Base-by-base conservation (phyloP, 2,888 invertebrate genomes). In the Amphipyra tragopoginis region DNA sequence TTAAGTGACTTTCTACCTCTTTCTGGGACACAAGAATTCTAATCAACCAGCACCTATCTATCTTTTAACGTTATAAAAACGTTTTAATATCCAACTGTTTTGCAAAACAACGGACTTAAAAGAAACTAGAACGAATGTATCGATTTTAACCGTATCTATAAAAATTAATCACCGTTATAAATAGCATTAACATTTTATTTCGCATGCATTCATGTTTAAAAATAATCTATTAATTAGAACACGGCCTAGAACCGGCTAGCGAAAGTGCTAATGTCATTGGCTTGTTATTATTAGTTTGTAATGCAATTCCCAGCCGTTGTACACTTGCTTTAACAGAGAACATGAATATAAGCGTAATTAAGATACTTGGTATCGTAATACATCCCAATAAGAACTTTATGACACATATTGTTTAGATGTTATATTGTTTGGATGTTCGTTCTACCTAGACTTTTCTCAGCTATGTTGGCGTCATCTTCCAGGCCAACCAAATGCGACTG, bases 191-290 rank as follows among this genome's bases (percentile, higher is more conserved):
- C 13, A 10, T 50, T 44, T 52, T 50, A 44, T 59, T 82, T 84
- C 79, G 66, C 44, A 83, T 72, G 70, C 65, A 65, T 77, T 77
- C 71, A 44, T 21, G 62, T 71, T 54, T 81, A 81, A 84, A 87
- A 83, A 85, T 81, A 85, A 62, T 60, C 54, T 51, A 55, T 67
- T 79, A 80, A 83, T 84, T 82, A 79, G 82, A 79, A 63, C 82
- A 62, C 59, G 86, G 69, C 88, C 87, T 83, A 88, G 83, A 86
- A 80, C 76, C 48, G 54, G 58, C 51, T 43, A 80, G 86, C 82
- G 88, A 89, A 90, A 89, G 89, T 87, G 80, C 80, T 78, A 80
- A 79, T 83, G 83, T 80, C 83, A 86, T 83, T 84, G 84, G 73
- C 78, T 81, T 80, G 66, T 70, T 80, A 82, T 82, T 83, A 83